Evolutionary conservation across 2,888 invertebrate species (phyloP), one percentile per base, ranked within the genome.

Genomic region (Enoplolaimus lenunculus): DNA sequence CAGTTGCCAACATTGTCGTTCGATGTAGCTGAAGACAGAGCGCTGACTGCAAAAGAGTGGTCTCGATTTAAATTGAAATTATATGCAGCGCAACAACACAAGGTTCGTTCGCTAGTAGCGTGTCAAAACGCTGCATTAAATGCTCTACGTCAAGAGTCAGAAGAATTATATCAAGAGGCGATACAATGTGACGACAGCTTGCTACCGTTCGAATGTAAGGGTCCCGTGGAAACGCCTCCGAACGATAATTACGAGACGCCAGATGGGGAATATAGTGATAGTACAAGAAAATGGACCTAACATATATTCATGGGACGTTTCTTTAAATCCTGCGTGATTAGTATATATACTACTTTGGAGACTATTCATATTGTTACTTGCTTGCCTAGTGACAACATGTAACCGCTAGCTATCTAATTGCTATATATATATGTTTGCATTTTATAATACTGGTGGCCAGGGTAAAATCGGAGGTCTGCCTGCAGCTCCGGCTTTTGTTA

Each of bases 261-360:
- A 0, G 94, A 97, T 82, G 97, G 97, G 59, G 91, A 93, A 77
- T 94, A 92, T 79, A 80, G 87, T 30, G 89, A 93, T 80, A 84
- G 89, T 34, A 87, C 90, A 7, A 28, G 33, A 67, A 67, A 62
- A 62, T 62, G 57, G 57, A 26, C 21, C 21, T 57, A 57, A 57
- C 26, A 21, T 57, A 21, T 57, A 26, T 57, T 57, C 26, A 21
- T 57, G 57, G 21, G 57, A n/a, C n/a, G n/a, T n/a, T n/a, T n/a
- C n/a, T n/a, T n/a, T n/a, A n/a, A n/a, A n/a, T n/a, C n/a, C n/a
- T n/a, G n/a, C n/a, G n/a, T n/a, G n/a, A n/a, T n/a, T n/a, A n/a
- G n/a, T n/a, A n/a, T n/a, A n/a, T n/a, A n/a, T n/a, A n/a, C n/a
- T n/a, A n/a, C n/a, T n/a, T n/a, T n/a, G n/a, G n/a, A n/a, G n/a